A percentile compares a stretch with the other conserved stretches of the same genome.
Evolutionary conservation across 2,888 invertebrate species (phyloP).

Genomic region (Cryptus armator): DNA sequence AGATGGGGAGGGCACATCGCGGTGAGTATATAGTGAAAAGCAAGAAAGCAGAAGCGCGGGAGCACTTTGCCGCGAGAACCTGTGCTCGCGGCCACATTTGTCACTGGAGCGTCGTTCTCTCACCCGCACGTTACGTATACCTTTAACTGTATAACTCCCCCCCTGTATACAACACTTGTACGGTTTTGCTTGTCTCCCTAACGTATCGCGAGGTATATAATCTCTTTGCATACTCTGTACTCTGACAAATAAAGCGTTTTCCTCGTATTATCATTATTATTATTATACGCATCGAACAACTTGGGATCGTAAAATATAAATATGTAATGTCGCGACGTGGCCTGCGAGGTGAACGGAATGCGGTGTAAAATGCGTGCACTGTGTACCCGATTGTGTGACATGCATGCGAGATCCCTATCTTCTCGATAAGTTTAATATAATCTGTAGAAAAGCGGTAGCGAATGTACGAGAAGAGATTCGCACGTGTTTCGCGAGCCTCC

Average conservation of each 20-base stretch:
- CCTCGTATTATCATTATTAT: constrained; percentile 44
- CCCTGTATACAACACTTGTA: neutral
- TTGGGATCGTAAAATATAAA: neutral
- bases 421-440: constrained; percentile 34
- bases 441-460: constrained; percentile 32
- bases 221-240: constrained; percentile 6
- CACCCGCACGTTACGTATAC: constrained; percentile 15
- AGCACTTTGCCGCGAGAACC: constrained; percentile 60
- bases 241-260: constrained; percentile 56
- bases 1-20: neutral
- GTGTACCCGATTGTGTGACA: neutral
- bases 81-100: constrained; percentile 63
- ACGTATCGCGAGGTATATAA: constrained; percentile 10
- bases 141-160: neutral
- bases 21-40: constrained; percentile 42
- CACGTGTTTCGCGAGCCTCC: constrained; percentile 33
- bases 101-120: constrained; percentile 49
- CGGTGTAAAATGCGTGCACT: neutral
- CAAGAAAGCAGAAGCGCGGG: constrained; percentile 46
- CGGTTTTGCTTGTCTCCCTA: neutral
- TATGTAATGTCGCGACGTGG: constrained; percentile 2
- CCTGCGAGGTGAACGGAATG: neutral
- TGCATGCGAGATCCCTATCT: constrained; percentile 34
- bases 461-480: neutral
- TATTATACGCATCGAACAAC: constrained; percentile 1